Percentiles rank a stretch among this genome's conserved stretches.
Evolutionary conservation across 2,797 vertebrate genomes (phyloP).

Genomic region (Amniataba percoides): DNA sequence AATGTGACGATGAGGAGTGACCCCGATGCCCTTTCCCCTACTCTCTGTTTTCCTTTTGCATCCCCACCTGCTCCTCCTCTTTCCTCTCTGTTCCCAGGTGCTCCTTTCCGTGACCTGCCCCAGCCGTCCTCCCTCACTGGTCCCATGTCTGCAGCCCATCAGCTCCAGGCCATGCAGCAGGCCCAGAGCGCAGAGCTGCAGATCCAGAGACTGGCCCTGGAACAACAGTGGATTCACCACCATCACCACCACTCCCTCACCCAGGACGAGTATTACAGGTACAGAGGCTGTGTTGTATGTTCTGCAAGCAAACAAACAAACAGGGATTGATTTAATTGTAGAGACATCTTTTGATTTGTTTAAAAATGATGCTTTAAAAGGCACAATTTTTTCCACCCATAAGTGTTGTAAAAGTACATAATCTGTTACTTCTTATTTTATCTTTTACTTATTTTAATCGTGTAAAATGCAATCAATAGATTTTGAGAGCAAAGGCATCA

Average conservation of each 20-base stretch:
- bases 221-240: constrained; percentile 98
- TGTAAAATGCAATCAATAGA: not conserved
- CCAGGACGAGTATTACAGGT: constrained; percentile 99
- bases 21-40: not conserved
- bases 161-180: constrained; percentile 99
- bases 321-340: not conserved
- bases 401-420: not conserved
- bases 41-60: constrained; percentile 2
- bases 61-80: constrained; percentile 12
- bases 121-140: constrained; percentile 93
- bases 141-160: constrained; percentile 97
- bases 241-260: constrained; percentile 96
- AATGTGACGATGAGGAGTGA: constrained; percentile 47
- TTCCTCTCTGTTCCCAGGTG: constrained; percentile 81
- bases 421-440: not conserved
- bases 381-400: not conserved
- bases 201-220: constrained; percentile 99
- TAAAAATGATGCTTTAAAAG: not conserved
- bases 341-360: not conserved
- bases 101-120: constrained; percentile 97
- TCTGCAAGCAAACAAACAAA: no score
- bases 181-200: constrained; percentile 98
- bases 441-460: not conserved
- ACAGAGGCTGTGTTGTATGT: not conserved
- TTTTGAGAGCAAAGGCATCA: not conserved